A percentile compares a stretch with the other conserved stretches of the same genome.
Conservation (phyloP, 2,113 vertebrate genomes). For the Phyllostomus hastatus region DNA sequence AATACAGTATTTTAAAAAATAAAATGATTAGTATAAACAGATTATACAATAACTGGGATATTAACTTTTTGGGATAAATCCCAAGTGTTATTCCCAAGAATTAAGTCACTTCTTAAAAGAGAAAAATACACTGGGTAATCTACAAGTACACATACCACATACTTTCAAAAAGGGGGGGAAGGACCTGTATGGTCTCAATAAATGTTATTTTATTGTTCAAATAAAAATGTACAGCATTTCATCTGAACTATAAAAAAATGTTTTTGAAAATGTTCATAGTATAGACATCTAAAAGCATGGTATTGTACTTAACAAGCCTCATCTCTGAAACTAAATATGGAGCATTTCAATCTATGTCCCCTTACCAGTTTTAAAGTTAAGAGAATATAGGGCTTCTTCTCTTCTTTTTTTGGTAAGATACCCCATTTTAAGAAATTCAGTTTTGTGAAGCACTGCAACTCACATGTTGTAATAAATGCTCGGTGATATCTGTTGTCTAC, state of each 20-base stretch:
- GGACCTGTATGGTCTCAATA: constrained; percentile 23
- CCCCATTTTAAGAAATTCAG: constrained; percentile 30
- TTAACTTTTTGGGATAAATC: background rate
- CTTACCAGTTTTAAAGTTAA: background rate
- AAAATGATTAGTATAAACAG: constrained; percentile 30
- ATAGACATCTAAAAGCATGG: constrained; percentile 27
- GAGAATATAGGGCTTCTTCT: background rate
- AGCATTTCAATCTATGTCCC: background rate
- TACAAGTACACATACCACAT: background rate
- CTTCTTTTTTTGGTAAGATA: background rate
- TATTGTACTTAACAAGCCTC: background rate
- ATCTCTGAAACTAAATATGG: background rate
- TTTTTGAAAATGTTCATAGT: constrained; percentile 29
- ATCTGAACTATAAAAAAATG: constrained; percentile 46
- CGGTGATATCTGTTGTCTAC: background rate
- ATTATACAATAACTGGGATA: background rate
- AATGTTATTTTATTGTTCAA: constrained; percentile 37
- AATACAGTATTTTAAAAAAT: background rate
- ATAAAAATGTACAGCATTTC: constrained; percentile 59
- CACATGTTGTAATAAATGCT: background rate
- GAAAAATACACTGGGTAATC: background rate
- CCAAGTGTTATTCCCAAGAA: background rate
- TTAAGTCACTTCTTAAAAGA: constrained; percentile 45
- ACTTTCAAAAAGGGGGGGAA: background rate
- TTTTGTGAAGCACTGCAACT: background rate